Percentiles rank a stretch among this genome's conserved stretches.
Evolutionary conservation across 2,888 invertebrate genomes (phyloP).

Genomic region (Scaptomyza polygonia): DNA sequence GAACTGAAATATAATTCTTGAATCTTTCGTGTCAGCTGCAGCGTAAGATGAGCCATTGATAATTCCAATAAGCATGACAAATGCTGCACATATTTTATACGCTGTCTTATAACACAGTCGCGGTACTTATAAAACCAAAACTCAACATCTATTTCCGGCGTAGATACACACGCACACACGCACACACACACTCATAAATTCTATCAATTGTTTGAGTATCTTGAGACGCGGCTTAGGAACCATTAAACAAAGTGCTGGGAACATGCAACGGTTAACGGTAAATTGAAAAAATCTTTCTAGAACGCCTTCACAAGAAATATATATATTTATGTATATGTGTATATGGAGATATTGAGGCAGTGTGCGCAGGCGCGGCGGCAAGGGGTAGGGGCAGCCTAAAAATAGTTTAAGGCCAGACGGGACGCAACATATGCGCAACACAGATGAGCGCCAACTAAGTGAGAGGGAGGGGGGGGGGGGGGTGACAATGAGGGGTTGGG

Average conservation of each 20-base stretch:
- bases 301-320: slow-evolving; percentile 9
- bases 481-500: background rate
- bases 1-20: slow-evolving; percentile 8
- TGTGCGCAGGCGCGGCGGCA: slow-evolving; percentile 70
- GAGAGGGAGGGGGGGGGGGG: background rate
- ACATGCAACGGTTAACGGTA: slow-evolving; percentile 40
- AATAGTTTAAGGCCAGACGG: slow-evolving; percentile 54
- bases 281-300: slow-evolving; percentile 48
- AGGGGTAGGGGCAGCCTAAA: slow-evolving; percentile 43
- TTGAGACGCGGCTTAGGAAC: slow-evolving; percentile 49
- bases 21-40: slow-evolving; percentile 2
- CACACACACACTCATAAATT: slow-evolving; percentile 47
- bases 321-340: background rate
- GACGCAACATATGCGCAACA: slow-evolving; percentile 67
- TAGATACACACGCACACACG: background rate
- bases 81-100: slow-evolving; percentile 45
- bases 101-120: slow-evolving; percentile 37
- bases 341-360: slow-evolving; percentile 6
- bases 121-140: slow-evolving; percentile 43
- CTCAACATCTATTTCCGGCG: slow-evolving; percentile 67
- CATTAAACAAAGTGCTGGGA: slow-evolving; percentile 68
- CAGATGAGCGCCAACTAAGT: slow-evolving; percentile 55
- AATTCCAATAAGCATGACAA: slow-evolving; percentile 66
- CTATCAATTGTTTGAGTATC: slow-evolving; percentile 37
- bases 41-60: slow-evolving; percentile 52